These are phyloP conservation scores for Actinemys pallida DNA, from an alignment of 2,113 vertebrate species.

Conservation along the genomic window DNA sequence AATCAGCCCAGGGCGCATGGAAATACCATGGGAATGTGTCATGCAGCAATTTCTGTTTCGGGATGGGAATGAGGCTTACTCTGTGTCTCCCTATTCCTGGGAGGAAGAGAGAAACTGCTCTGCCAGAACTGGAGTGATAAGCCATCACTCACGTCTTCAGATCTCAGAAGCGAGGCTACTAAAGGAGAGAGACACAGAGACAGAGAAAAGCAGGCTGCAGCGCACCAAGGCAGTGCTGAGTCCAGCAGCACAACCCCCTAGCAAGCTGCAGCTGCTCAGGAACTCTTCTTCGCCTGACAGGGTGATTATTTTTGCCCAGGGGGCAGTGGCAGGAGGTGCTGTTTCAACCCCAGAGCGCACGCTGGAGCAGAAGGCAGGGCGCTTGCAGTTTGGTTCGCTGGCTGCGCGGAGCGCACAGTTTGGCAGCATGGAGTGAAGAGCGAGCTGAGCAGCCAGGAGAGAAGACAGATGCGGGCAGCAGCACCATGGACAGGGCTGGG, in stretches of 20 bases:
- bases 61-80: not conserved
- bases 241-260: not conserved
- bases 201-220: not conserved
- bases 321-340: not conserved
- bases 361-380: not conserved
- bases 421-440: not conserved
- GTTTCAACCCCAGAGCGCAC: not conserved
- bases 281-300: not conserved
- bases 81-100: not conserved
- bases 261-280: not conserved
- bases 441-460: not conserved
- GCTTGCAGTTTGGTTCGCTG: not conserved
- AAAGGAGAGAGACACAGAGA: not conserved
- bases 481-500: not conserved
- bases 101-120: not conserved
- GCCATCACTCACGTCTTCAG: not conserved
- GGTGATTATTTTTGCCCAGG: too few species aligned
- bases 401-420: not conserved
- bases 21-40: too few species aligned
- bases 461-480: not conserved
- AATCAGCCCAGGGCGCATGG: not conserved
- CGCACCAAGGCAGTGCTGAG: not conserved
- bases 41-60: not conserved
- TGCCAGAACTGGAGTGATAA: not conserved
- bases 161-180: not conserved